These are phyloP conservation scores for Spongilla lacustris DNA, from an alignment of 37 sponge, comb jelly and placozoan genomes.

Conservation along the genomic window DNA sequence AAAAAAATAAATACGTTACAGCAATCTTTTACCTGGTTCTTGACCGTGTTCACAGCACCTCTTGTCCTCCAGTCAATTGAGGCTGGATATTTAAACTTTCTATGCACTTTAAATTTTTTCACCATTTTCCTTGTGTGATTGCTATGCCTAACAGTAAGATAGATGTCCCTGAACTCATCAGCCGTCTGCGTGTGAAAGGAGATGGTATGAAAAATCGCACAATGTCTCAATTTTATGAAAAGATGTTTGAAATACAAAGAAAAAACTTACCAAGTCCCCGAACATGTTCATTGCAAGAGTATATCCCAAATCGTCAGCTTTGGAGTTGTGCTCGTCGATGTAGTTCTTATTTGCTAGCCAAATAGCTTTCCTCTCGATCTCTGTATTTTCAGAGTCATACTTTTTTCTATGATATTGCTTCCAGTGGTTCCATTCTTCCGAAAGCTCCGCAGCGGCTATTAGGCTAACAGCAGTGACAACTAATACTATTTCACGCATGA, in stretches of 20 bases:
- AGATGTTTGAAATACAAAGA: not conserved
- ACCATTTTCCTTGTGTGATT: slow-evolving; percentile 19
- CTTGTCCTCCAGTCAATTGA: slow-evolving; percentile 78
- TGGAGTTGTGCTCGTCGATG: slow-evolving; percentile 25
- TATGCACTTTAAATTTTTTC: not conserved
- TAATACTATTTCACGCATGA: too few relatives aligned
- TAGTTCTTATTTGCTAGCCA: slow-evolving; percentile 23
- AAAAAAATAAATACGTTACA: too few relatives aligned
- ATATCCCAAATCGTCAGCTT: slow-evolving; percentile 4
- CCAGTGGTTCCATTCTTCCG: not conserved
- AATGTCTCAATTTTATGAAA: too few relatives aligned
- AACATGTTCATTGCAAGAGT: slow-evolving; percentile 19
- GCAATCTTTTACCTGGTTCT: slow-evolving; percentile 53
- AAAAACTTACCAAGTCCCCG: slow-evolving; percentile 18
- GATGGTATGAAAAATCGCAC: too few relatives aligned
- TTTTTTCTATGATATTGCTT: not conserved
- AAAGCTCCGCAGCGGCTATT: too few relatives aligned
- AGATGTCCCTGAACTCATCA: slow-evolving; percentile 12
- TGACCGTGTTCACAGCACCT: slow-evolving; percentile 67
- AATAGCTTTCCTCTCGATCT: not conserved
- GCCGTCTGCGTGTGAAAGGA: too few relatives aligned
- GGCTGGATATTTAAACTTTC: slow-evolving; percentile 15
- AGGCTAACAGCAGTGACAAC: too few relatives aligned
- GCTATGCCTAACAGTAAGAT: slow-evolving; percentile 18
- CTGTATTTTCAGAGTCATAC: not conserved